Conservation (phyloP, 2,797 vertebrate genomes). For the Crossoptilon crossoptilon region DNA sequence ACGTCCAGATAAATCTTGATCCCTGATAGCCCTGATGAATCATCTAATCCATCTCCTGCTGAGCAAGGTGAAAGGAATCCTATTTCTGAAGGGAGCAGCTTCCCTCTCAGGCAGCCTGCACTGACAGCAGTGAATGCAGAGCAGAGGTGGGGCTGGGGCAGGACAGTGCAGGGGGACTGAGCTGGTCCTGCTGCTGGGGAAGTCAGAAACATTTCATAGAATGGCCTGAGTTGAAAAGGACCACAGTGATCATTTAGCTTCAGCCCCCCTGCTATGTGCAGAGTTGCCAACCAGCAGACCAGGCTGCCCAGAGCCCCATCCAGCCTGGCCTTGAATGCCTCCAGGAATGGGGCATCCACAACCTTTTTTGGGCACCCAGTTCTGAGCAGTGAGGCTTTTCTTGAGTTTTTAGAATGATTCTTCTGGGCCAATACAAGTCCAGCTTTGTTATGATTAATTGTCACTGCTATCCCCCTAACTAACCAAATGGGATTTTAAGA, state of each 20-base stretch:
- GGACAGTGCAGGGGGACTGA: not conserved
- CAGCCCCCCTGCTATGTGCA: too few species aligned
- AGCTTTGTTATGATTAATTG: not conserved
- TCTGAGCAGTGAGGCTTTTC: not conserved
- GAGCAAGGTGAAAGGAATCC: not conserved
- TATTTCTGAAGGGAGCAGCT: not conserved
- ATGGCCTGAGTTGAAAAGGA: too few species aligned
- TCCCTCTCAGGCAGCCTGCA: not conserved
- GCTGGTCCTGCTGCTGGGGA: rapidly evolving
- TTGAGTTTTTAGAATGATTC: not conserved
- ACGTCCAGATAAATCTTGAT: not conserved
- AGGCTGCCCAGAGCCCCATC: too few species aligned
- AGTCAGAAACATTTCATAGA: not conserved
- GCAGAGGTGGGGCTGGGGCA: not conserved
- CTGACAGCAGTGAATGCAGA: not conserved
- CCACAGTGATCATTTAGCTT: too few species aligned
- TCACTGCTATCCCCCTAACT: not conserved
- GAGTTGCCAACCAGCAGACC: too few species aligned
- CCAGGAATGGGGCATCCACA: too few species aligned
- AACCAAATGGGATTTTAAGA: not conserved
- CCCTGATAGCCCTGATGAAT: not conserved
- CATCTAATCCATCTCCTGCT: not conserved
- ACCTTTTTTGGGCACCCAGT: not conserved
- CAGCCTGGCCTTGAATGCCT: too few species aligned
- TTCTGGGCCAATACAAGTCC: not conserved